Base-by-base conservation (phyloP, 2,797 vertebrate species). In the Darevskia mixta region DNA sequence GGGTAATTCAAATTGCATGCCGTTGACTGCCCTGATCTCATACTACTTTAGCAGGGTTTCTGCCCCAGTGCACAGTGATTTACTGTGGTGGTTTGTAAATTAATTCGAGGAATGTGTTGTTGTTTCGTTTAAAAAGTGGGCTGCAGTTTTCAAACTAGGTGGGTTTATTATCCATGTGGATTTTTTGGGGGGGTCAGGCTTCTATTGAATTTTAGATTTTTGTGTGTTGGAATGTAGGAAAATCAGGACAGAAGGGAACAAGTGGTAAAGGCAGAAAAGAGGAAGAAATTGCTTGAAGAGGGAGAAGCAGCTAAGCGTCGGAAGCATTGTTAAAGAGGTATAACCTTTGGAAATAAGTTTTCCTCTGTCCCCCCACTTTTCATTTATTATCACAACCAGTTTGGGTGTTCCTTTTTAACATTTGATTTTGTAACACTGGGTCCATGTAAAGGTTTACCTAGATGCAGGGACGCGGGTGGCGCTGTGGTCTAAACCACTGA, bases 181-280 rank as follows among this genome's bases (percentile, higher is more conserved):
- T 79, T 91, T 41, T 41, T 41, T 41, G 38, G 38, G 38, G 38
- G 38, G 3, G 35, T 91, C 88, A 90, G 2, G 75, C 8, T 13
- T 90, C 90, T 75, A 61, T 23, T 23, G 8, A 23, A 25, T 78
- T 55, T 78, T 29, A 20, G 0, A 61, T 17, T 55, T 55, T 15
- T 17, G 0, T 29, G 45, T 49, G 0, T 94, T 82, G 83, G 11
- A 87, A 61, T 58, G 27, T 90, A 99, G 98, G 98, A 99, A 94
- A 99, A 99, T 94, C 97, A 97, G 95, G 97, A 95, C 76, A 96
- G 98, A 80, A 98, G 97, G 92, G 97, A 98, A 71, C 97, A 97
- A 95, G 96, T 96, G 15, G 97, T 96, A 23, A 99, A 97, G 93
- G 97, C 98, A 0, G 98, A 98, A 96, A 98, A 98, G 94, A 97